These are phyloP conservation scores for Apeira syringaria DNA, from an alignment of 2,888 invertebrate genomes.

Conservation along the genomic window DNA sequence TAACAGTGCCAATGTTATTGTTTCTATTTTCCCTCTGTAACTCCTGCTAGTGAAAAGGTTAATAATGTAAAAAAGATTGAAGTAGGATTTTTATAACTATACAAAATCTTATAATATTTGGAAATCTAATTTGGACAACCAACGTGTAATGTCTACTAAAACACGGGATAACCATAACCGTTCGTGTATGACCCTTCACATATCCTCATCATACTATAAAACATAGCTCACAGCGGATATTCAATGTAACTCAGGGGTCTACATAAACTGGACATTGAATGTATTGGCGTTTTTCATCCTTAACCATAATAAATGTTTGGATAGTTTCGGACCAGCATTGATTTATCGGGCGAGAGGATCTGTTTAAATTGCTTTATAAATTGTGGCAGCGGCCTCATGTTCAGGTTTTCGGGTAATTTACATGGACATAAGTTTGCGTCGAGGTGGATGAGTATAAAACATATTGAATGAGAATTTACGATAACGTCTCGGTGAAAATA, in stretches of 20 bases:
- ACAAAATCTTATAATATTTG: neutral
- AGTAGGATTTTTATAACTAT: no score
- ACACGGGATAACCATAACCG: neutral
- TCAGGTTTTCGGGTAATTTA: constrained; percentile 21
- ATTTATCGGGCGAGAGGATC: constrained; percentile 52
- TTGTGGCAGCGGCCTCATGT: constrained; percentile 30
- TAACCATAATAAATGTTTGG: constrained; percentile 58
- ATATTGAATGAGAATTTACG: no score
- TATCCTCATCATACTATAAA: constrained; percentile 1
- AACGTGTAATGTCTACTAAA: neutral
- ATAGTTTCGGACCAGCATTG: constrained; percentile 54
- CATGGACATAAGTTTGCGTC: constrained; percentile 16
- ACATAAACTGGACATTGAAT: constrained; percentile 33
- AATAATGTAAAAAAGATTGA: no score
- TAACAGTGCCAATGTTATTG: no score
- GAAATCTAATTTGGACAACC: neutral
- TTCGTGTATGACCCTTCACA: constrained; percentile 2
- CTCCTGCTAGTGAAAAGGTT: no score
- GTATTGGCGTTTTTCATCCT: constrained; percentile 54
- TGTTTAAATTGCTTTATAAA: constrained; percentile 51
- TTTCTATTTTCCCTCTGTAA: no score
- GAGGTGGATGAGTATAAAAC: no score
- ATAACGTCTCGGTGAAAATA: no score
- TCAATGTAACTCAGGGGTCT: constrained; percentile 22
- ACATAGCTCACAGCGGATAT: constrained; percentile 17